These are phyloP conservation scores for Xenus cinereus DNA, from an alignment of 2,113 vertebrate genomes.

Conservation along the genomic window DNA sequence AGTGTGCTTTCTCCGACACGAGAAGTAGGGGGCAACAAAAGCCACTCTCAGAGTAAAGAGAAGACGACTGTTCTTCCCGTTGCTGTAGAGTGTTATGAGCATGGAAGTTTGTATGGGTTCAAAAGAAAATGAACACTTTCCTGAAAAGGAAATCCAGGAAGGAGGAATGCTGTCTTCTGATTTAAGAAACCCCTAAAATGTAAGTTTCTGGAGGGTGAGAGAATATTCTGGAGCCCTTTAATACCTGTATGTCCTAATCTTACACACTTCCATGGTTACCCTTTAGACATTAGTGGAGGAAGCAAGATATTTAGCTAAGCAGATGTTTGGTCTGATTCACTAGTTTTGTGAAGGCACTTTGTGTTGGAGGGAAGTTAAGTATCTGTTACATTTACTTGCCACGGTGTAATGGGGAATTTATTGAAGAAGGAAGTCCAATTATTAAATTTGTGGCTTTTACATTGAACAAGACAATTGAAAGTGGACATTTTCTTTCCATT, in stretches of 20 bases:
- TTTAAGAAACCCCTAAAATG: not conserved
- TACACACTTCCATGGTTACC: not conserved
- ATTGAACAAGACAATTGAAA: not conserved
- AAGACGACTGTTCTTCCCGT: not conserved
- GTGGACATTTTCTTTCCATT: not conserved
- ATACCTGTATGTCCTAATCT: not conserved
- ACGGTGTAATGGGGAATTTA: not conserved
- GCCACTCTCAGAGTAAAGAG: not conserved
- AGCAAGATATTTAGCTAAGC: not conserved
- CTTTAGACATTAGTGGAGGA: not conserved
- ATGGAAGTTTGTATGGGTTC: not conserved
- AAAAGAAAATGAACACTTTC: not conserved
- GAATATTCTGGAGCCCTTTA: not conserved
- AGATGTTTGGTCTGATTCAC: not conserved
- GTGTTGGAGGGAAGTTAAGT: not conserved
- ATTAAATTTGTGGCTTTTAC: not conserved
- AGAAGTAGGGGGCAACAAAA: conserved; percentile 37
- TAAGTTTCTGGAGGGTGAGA: not conserved
- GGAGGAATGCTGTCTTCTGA: not conserved
- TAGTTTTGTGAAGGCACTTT: not conserved
- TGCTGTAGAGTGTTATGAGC: not conserved
- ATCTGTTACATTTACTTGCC: not conserved
- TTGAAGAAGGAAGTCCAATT: not conserved
- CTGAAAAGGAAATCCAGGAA: not conserved
- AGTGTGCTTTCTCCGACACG: not conserved